phyloP scores from a whole-genome alignment of 2,113 vertebrate genomes.

The Dasyprocta punctata region DNA sequence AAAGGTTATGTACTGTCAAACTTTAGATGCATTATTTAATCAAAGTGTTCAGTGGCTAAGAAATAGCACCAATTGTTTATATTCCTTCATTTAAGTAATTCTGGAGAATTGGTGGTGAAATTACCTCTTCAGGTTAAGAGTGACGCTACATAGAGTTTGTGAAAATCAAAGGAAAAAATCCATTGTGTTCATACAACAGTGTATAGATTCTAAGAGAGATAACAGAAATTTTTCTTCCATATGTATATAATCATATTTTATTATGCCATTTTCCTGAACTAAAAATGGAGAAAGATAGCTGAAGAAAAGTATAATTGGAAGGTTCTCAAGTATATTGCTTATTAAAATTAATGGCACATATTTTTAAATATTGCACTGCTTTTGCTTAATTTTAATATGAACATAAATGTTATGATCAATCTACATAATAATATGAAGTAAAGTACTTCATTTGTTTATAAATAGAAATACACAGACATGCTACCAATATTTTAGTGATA shows the following conservation, averaged over 20 bases:
- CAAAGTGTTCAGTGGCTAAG: background rate
- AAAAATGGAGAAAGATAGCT: background rate
- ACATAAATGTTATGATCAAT: background rate
- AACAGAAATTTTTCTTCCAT: background rate
- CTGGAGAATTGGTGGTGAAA: background rate
- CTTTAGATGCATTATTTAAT: background rate
- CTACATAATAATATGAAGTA: background rate
- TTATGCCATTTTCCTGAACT: background rate
- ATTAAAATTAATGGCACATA: background rate
- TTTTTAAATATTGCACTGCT: background rate
- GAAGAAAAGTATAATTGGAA: background rate
- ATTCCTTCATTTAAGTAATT: background rate
- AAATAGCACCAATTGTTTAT: background rate
- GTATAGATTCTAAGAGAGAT: background rate
- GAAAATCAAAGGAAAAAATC: background rate
- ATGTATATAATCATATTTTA: background rate
- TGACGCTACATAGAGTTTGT: background rate
- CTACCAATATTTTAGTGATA: background rate
- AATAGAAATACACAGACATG: background rate
- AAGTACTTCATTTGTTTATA: background rate
- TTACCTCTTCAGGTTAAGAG: background rate
- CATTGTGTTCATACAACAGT: background rate
- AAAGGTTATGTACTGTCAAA: background rate
- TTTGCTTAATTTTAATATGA: background rate
- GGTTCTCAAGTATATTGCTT: background rate